A percentile compares a stretch with the other conserved stretches of the same genome.
Conservation (phyloP, 2,113 vertebrate genomes). For the Cinclus mexicanus region DNA sequence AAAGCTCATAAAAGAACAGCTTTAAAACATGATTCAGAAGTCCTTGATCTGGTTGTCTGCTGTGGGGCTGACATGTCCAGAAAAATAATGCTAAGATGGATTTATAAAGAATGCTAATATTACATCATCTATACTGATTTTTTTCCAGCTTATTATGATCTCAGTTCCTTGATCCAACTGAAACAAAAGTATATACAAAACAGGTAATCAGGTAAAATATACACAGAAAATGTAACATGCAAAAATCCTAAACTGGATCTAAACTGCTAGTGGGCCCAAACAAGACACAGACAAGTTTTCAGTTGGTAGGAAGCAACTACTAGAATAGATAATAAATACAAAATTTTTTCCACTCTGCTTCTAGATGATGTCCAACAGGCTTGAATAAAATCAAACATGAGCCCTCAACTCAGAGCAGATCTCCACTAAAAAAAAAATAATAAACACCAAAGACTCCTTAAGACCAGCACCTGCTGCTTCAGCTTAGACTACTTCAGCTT, state of each 20-base stretch:
- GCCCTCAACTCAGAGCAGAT: background rate
- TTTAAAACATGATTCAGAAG: background rate
- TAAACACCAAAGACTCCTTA: background rate
- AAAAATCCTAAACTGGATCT: background rate
- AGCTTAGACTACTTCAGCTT: background rate
- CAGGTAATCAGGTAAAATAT: background rate
- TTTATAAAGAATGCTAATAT: background rate
- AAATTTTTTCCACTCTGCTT: background rate
- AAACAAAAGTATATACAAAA: background rate
- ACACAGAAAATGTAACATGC: background rate
- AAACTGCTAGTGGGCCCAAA: background rate
- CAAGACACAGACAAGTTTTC: background rate
- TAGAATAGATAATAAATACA: background rate
- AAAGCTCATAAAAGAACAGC: background rate
- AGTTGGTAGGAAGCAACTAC: background rate
- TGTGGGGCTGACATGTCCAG: background rate
- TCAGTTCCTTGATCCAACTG: background rate
- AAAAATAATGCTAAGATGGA: background rate
- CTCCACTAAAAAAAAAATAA: background rate
- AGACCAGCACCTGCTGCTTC: background rate
- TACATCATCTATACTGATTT: background rate
- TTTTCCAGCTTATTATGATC: background rate
- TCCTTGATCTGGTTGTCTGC: background rate
- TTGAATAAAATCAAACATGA: background rate
- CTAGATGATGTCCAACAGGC: background rate